Percentiles rank a stretch among this genome's conserved stretches.
Evolutionary conservation across 2,888 invertebrate genomes (phyloP).

Genomic region (Ormyrus labotus): DNA sequence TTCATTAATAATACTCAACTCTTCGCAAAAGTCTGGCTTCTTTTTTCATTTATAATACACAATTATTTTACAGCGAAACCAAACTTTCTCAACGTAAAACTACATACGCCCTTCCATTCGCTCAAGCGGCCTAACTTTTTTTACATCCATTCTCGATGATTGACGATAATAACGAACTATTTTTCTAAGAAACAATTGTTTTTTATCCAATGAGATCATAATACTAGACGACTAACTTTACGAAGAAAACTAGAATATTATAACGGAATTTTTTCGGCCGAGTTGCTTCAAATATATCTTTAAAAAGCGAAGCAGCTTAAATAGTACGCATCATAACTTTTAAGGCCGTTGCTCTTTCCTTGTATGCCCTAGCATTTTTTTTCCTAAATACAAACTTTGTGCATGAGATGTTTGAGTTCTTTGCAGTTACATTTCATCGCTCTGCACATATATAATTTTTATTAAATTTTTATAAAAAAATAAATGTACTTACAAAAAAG

Average conservation of each 20-base stretch:
- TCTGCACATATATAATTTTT: constrained; percentile 31
- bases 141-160: constrained; percentile 62
- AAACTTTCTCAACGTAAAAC: constrained; percentile 49
- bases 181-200: constrained; percentile 61
- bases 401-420: neutral
- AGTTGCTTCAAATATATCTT: constrained; percentile 46
- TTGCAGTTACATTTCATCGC: constrained; percentile 44
- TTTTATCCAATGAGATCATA: constrained; percentile 68
- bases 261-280: constrained; percentile 45
- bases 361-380: constrained; percentile 11
- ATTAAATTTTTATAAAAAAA: constrained; percentile 33
- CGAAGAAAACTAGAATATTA: constrained; percentile 58
- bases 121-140: constrained; percentile 58
- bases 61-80: constrained; percentile 56
- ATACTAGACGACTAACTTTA: constrained; percentile 65
- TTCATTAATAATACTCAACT: constrained; percentile 55
- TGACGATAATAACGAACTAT: constrained; percentile 58
- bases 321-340: constrained; percentile 44
- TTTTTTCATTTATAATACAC: constrained; percentile 47
- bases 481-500: constrained; percentile 36
- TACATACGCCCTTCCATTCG: constrained; percentile 46
- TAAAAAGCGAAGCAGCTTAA: constrained; percentile 48
- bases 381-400: constrained; percentile 25
- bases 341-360: constrained; percentile 46
- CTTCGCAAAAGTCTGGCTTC: constrained; percentile 51